Percentiles rank a stretch among this genome's conserved stretches.
phyloP scores from a whole-genome alignment of 2,113 vertebrate species.

The Myocastor coypus region DNA sequence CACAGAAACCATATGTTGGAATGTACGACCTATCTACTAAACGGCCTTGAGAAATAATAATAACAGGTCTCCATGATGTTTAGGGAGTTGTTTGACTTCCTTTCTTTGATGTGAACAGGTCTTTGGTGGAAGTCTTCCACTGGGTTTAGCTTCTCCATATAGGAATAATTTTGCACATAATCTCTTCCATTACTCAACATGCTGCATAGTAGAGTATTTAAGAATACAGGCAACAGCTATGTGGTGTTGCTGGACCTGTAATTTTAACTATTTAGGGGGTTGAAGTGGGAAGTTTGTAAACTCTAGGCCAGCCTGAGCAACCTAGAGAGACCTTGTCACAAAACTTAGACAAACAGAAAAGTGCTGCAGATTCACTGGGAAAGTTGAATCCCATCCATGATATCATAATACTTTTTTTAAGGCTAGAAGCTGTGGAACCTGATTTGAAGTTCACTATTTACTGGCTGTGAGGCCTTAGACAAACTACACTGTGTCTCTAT shows the following conservation, averaged over 20 bases:
- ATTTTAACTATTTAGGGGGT: not conserved
- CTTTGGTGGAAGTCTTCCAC: not conserved
- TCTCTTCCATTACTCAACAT: not conserved
- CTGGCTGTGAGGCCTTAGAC: not conserved
- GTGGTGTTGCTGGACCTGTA: not conserved
- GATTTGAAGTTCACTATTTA: not conserved
- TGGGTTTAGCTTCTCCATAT: not conserved
- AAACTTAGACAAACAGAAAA: not conserved
- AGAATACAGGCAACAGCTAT: not conserved
- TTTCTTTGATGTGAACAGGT: not conserved
- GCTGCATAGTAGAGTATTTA: no score
- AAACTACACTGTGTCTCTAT: not conserved
- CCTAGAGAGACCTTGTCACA: not conserved
- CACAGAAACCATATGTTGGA: not conserved
- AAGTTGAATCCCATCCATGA: not conserved
- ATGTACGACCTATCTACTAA: not conserved
- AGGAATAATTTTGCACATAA: not conserved
- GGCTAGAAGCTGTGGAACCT: no score
- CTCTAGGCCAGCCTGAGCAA: not conserved
- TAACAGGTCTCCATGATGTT: not conserved
- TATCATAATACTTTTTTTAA: not conserved
- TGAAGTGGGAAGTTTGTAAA: not conserved
- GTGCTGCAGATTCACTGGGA: not conserved
- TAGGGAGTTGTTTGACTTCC: not conserved
- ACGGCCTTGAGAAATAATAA: not conserved